Percentiles rank a stretch among this genome's conserved stretches.
These are phyloP conservation scores for Ecliptopera silaceata DNA, from an alignment of 2,888 invertebrate genomes.

Conservation along the genomic window DNA sequence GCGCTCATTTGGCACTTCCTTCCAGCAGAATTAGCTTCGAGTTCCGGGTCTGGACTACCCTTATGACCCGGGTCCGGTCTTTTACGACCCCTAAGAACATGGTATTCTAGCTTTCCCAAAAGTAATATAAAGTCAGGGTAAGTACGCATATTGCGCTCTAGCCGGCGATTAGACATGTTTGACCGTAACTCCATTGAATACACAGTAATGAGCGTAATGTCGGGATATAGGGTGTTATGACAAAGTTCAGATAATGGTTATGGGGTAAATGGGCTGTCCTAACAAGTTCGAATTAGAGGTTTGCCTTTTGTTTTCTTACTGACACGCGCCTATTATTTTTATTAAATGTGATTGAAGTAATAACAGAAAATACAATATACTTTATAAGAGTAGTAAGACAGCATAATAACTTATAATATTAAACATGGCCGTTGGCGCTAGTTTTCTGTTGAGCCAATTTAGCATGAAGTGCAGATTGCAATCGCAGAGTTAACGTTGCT, in stretches of 20 bases:
- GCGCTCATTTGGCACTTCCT: conserved; percentile 9
- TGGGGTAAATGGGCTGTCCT: not conserved
- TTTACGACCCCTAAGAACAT: conserved; percentile 11
- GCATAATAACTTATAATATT: no score
- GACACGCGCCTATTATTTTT: not conserved
- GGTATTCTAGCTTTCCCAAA: conserved; percentile 10
- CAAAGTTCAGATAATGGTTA: conserved; percentile 1
- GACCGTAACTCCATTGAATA: not conserved
- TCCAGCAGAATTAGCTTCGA: not conserved
- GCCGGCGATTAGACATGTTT: conserved; percentile 20
- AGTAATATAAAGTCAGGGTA: conserved; percentile 22
- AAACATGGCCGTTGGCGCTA: no score
- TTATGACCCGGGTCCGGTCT: not conserved
- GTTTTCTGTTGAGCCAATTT: no score
- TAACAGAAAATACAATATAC: no score
- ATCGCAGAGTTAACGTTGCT: no score
- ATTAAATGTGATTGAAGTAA: no score
- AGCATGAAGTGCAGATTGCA: no score
- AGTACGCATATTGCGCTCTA: conserved; percentile 12
- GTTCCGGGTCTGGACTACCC: conserved; percentile 4
- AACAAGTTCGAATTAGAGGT: not conserved
- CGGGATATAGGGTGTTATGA: conserved; percentile 7
- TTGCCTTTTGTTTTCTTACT: not conserved
- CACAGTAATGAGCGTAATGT: conserved; percentile 2
- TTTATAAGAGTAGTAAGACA: no score